Percentiles rank a stretch among this genome's conserved stretches.
Conservation (phyloP, 2,888 invertebrate species). For the Clostera curtula region DNA sequence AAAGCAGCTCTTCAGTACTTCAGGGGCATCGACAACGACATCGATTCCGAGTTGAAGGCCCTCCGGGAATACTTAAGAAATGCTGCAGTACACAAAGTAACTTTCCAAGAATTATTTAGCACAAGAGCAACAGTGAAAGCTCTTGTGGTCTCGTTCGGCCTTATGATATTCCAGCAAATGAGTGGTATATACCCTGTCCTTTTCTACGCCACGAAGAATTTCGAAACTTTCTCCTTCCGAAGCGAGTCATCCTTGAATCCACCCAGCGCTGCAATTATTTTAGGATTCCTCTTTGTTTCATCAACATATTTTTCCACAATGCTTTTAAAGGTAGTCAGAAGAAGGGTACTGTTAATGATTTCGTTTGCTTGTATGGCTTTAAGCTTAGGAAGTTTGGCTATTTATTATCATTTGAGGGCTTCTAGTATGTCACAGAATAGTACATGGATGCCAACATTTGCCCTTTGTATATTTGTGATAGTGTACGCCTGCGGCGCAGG, state of each 20-base stretch:
- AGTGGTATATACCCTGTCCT: slow-evolving; percentile 77
- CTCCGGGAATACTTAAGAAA: slow-evolving; percentile 64
- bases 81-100: slow-evolving; percentile 53
- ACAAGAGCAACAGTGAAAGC: slow-evolving; percentile 59
- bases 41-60: slow-evolving; percentile 69
- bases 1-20: slow-evolving; percentile 76
- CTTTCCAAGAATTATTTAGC: slow-evolving; percentile 58
- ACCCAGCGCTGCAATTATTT: slow-evolving; percentile 69
- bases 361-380: slow-evolving; percentile 76
- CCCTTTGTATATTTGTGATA: slow-evolving; percentile 72
- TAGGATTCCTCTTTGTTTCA: slow-evolving; percentile 76
- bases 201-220: slow-evolving; percentile 74
- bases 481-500: slow-evolving; percentile 80
- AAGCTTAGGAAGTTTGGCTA: slow-evolving; percentile 63
- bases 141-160: slow-evolving; percentile 66
- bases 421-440: slow-evolving; percentile 29
- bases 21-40: slow-evolving; percentile 75
- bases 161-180: slow-evolving; percentile 80
- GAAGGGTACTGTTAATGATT: slow-evolving; percentile 76
- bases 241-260: slow-evolving; percentile 45
- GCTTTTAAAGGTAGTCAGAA: slow-evolving; percentile 75
- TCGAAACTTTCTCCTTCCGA: slow-evolving; percentile 63
- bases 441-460: slow-evolving; percentile 74
- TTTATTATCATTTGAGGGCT: slow-evolving; percentile 58
- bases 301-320: slow-evolving; percentile 74